Percentiles rank a stretch among this genome's conserved stretches.
phyloP scores from a whole-genome alignment of 2,113 vertebrate genomes.

The Archocentrus centrarchus region DNA sequence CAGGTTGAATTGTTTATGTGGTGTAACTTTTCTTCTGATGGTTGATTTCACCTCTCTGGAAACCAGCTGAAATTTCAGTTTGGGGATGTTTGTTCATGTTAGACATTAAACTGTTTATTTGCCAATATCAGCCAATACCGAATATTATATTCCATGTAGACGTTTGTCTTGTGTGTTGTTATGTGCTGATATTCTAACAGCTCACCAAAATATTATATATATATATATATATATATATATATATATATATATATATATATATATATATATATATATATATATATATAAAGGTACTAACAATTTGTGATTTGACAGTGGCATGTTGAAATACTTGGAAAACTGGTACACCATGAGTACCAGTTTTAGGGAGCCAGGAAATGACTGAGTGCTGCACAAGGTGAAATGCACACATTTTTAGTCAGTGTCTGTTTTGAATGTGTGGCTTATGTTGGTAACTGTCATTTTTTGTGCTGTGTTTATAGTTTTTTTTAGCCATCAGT shows the following conservation, averaged over 20 bases:
- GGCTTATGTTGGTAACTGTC: fast-evolving
- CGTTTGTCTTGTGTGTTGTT: background rate
- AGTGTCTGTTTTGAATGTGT: background rate
- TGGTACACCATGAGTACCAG: too few relatives aligned
- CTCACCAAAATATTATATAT: background rate
- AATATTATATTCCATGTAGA: background rate
- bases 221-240: too few relatives aligned
- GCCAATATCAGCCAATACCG: background rate
- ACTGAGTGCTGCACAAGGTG: background rate
- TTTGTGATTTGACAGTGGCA: too few relatives aligned
- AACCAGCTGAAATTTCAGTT: background rate
- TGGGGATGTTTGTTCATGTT: background rate
- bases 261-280: too few relatives aligned
- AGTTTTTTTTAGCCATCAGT: background rate
- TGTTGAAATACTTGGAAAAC: too few relatives aligned
- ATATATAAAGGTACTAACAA: too few relatives aligned
- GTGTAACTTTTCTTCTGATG: background rate
- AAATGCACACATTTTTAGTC: background rate
- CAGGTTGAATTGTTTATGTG: background rate
- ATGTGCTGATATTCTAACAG: background rate
- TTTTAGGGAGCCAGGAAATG: too few relatives aligned
- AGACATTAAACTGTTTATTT: background rate
- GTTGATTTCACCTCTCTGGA: background rate
- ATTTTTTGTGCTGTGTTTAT: background rate
- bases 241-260: too few relatives aligned